Evolutionary conservation across 2,113 vertebrate genomes (phyloP), one percentile per base, ranked within the genome.

Genomic region (Holacanthus passer): DNA sequence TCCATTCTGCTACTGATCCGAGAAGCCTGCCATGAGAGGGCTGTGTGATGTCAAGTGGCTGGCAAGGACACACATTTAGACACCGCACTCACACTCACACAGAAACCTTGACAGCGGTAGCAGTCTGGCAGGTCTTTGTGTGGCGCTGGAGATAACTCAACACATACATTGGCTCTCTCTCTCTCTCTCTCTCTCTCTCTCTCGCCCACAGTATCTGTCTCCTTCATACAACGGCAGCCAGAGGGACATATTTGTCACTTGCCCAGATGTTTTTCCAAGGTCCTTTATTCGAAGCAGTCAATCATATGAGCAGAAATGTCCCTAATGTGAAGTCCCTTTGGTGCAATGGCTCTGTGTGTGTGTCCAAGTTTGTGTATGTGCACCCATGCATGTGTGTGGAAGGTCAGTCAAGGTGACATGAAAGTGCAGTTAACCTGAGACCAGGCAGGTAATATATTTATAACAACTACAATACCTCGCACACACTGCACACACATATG

Each of bases 251-350:
- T 90, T 90, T 91, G 89, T 93, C 91, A 93, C 86, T 82, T 72
- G 87, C 81, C 90, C 93, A 94, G 93, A 93, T 94, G 91, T 94
- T 93, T 90, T 93, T 89, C 87, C 91, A 93, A 93, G 91, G 93
- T 93, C 91, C 84, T 91, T 90, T 89, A 88, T 89, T 84, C 79
- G 9, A 88, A 77, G 77, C 86, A 88, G 88, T 94, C 93, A 91
- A 92, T 94, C 93, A 93, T 85, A 73, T 27, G 73, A 87, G 83
- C 77, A 72, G 84, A 89, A 94, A 83, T 78, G 88, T 87, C 91
- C 83, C 86, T 88, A 88, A 89, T 84, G 81, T 86, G 89, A 89
- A 74, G 82, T 91, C 88, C 82, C 87, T 78, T 70, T 55, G 62
- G 82, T 81, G 52, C 43, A 80, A 27, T 73, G 71, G 67, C 58